A percentile compares a stretch with the other conserved stretches of the same genome.
phyloP scores from a whole-genome alignment of 1,140 invertebrate genomes.

The Heliothis subflexa region DNA sequence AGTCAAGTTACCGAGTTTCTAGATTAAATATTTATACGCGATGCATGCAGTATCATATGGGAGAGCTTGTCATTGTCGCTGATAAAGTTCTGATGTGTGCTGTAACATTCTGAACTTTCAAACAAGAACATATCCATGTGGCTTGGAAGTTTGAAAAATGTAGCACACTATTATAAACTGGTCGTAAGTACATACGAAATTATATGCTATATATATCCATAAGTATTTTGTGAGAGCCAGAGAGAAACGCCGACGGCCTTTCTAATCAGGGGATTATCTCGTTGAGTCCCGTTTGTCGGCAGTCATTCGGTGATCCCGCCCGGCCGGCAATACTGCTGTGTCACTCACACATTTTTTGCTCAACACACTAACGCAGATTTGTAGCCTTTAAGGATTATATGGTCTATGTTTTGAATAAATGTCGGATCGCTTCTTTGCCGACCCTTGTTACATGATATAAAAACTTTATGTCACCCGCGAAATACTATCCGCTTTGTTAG shows the following conservation, averaged over 20 bases:
- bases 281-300: conserved; percentile 49
- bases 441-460: conserved; percentile 30
- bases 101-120: too few relatives aligned
- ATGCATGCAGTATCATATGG: too few relatives aligned
- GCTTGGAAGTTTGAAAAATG: too few relatives aligned
- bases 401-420: conserved; percentile 39
- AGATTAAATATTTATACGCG: background rate
- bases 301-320: conserved; percentile 44
- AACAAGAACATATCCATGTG: too few relatives aligned
- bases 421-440: conserved; percentile 24
- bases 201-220: background rate
- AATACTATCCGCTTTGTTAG: conserved; percentile 19
- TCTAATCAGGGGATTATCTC: conserved; percentile 61
- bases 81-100: too few relatives aligned
- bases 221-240: conserved; percentile 11
- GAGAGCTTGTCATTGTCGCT: background rate
- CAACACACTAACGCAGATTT: conserved; percentile 20
- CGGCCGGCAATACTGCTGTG: conserved; percentile 8
- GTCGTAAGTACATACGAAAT: too few relatives aligned
- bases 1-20: background rate
- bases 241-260: conserved; percentile 47
- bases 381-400: conserved; percentile 29
- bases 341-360: conserved; percentile 37
- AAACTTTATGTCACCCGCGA: conserved; percentile 25
- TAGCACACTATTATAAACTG: too few relatives aligned